Evolutionary conservation across 2,888 invertebrate genomes (phyloP), one percentile per base, ranked within the genome.

Genomic region (Hypena proboscidalis): DNA sequence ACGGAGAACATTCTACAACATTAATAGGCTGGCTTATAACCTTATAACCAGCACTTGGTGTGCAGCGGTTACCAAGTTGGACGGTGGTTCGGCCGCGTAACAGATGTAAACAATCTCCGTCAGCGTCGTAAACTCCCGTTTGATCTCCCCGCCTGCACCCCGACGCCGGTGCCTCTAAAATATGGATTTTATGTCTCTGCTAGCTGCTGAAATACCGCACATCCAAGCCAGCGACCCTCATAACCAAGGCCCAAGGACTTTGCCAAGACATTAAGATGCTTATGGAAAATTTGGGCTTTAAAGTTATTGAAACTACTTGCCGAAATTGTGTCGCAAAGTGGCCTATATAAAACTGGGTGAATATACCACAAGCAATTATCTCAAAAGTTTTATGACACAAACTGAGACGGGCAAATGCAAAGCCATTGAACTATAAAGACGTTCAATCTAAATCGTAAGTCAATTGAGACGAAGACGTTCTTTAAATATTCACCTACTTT

Each of bases 21-120:
- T 61, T 27, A 30, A 41, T 55, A 57, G 58, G 55, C 66, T 56
- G 66, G 68, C 10, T 9, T 70, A 74, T 70, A 73, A 73, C 15
- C 40, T 29, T 14, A 29, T 69, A 70, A 68, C 56, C 58, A 65
- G 65, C 67, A 75, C 76, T 80, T 74, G 79, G 78, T 78, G 70
- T 67, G 65, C 83, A 79, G 85, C 74, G 88, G 88, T 88, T 85
- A 85, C 80, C 84, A 86, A 89, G 84, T 88, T 87, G 77, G 78
- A 75, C 72, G 76, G 77, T 72, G 76, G 77, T 80, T 83, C 83
- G 73, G 81, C 71, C 76, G 77, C 74, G 88, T 82, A 84, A 76
- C 90, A 90, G 90, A 90, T 90, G 90, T 90, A 90, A 90, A 90
- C 90, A 90, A 86, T 89, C 87, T 84, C 83, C 80, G 80, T 75